Percentiles rank a stretch among this genome's conserved stretches.
Conservation (phyloP, 2,888 invertebrate genomes). For the Camptogramma bilineatum region DNA sequence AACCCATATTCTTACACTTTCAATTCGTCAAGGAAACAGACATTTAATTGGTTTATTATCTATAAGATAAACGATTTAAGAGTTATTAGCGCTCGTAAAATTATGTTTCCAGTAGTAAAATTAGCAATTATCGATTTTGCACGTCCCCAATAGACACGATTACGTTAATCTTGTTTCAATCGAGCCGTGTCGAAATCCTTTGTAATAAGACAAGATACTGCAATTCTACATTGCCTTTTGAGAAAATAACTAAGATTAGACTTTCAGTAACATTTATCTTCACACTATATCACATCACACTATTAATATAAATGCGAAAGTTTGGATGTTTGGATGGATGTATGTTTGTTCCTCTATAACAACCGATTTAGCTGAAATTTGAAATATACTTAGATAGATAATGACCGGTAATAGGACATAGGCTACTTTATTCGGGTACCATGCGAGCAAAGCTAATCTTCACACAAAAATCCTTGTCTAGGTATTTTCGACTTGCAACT, state of each 20-base stretch:
- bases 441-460: no score
- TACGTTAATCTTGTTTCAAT: slow-evolving; percentile 25
- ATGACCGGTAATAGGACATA: no score
- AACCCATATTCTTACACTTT: background rate
- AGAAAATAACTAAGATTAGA: no score
- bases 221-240: background rate
- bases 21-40: slow-evolving; percentile 3
- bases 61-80: slow-evolving; percentile 22
- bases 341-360: no score
- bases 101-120: slow-evolving; percentile 30
- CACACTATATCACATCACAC: no score
- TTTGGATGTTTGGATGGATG: no score
- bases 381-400: no score
- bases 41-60: slow-evolving; percentile 27
- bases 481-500: slow-evolving; percentile 1
- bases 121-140: slow-evolving; percentile 37
- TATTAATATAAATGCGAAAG: no score
- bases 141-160: slow-evolving; percentile 28
- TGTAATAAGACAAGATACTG: background rate
- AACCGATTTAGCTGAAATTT: no score
- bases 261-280: no score
- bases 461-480: background rate
- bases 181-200: slow-evolving; percentile 21
- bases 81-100: slow-evolving; percentile 39
- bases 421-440: no score